A percentile compares a stretch with the other conserved stretches of the same genome.
These are phyloP conservation scores for Perca fluviatilis DNA, from an alignment of 2,113 vertebrate genomes.

Conservation along the genomic window DNA sequence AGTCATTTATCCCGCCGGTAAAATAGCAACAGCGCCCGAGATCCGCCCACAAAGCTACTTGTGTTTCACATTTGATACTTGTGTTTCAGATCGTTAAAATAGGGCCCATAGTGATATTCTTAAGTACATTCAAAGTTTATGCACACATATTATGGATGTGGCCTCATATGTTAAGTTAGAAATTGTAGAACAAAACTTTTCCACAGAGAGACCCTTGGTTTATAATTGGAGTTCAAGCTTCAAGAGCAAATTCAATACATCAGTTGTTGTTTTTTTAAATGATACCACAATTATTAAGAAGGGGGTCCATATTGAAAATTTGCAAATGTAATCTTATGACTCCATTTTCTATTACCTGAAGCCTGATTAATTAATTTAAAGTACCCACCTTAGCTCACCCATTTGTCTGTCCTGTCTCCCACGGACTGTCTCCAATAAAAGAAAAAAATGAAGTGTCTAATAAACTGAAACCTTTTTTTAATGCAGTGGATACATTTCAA, in stretches of 20 bases:
- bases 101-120: too few species aligned
- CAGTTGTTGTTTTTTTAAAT: neutral
- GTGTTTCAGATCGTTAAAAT: too few species aligned
- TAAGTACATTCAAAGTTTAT: too few species aligned
- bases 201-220: neutral
- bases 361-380: constrained; percentile 35
- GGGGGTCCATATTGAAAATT: neutral
- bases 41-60: too few species aligned
- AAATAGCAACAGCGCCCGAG: too few species aligned
- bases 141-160: neutral
- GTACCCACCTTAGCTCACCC: neutral
- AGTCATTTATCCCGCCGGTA: too few species aligned
- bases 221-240: constrained; percentile 6
- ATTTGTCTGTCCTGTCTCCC: constrained; percentile 9
- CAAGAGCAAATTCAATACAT: neutral
- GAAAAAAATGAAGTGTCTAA: neutral
- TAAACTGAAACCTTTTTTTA: neutral
- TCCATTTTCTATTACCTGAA: constrained; percentile 21
- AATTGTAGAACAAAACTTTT: neutral
- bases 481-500: neutral
- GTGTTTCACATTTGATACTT: too few species aligned
- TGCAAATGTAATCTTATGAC: constrained; percentile 14
- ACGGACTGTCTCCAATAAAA: neutral
- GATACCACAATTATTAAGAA: neutral
- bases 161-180: neutral